Evolutionary conservation across 2,797 vertebrate genomes (phyloP), one percentile per base, ranked within the genome.

Genomic region (Myripristis murdjan): DNA sequence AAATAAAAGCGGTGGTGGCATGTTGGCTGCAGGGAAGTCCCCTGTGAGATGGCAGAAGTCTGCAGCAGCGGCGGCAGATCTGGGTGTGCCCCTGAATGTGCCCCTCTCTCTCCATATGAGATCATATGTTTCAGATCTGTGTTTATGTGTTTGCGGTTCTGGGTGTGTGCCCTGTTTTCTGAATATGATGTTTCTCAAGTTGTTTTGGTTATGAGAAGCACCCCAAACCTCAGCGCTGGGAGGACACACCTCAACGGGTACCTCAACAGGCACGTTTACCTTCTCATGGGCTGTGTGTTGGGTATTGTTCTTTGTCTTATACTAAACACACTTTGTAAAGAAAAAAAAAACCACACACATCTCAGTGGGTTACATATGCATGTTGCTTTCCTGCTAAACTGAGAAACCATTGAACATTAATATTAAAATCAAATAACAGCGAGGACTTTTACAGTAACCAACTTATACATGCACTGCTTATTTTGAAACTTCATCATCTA

Each of bases 71-170:
- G 57, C 75, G 41, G 59, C 81, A 79, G 86, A 73, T 82, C 76
- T 89, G 92, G 92, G 92, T 90, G 92, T 92, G 92, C 84, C 91
- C 87, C 81, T 83, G 59, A 84, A 65, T 49, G 77, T 86, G 83
- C 84, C 87, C 86, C 90, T 90, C 87, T 90, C 87, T 90, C 82
- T 86, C 79, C 67, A 72, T 90, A 89, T 93, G 91, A 94, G 90
- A 85, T 90, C 91, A 91, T 90, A 81, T 82, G 90, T 93, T 92
- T 94, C 91, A 90, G 89, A 91, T 91, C 70, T 92, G 82, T 84
- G 88, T 90, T 92, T 89, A 80, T 93, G 86, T 89, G 91, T 93
- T 93, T 95, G 94, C 93, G 93, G 94, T 94, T 94, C 90, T 94
- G 93, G 94, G 95, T 68, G 93, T 93, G 87, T 93, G 88, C 92